Percentiles rank a stretch among this genome's conserved stretches.
These are phyloP conservation scores for Typhlomys cinereus DNA, from an alignment of 2,113 vertebrate species.

Conservation along the genomic window DNA sequence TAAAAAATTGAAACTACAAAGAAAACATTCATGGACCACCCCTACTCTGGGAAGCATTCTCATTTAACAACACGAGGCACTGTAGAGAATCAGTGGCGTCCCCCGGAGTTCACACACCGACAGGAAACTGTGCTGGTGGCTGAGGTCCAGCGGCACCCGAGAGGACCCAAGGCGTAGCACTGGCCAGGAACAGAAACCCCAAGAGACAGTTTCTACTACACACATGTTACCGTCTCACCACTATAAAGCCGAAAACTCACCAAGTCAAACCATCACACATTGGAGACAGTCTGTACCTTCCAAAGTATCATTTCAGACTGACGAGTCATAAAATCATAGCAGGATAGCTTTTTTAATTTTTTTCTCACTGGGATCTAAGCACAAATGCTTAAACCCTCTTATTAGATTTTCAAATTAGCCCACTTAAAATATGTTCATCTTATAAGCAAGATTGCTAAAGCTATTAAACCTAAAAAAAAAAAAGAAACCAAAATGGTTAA, in stretches of 20 bases:
- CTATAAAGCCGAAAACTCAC: background rate
- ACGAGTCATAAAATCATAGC: too few relatives aligned
- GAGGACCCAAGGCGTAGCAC: too few relatives aligned
- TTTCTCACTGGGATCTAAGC: background rate
- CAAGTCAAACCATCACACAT: background rate
- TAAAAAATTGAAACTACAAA: background rate
- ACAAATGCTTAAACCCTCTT: constrained; percentile 15
- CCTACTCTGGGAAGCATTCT: background rate
- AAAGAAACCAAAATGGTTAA: constrained; percentile 7
- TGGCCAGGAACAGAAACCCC: background rate
- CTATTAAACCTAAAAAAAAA: constrained; percentile 16
- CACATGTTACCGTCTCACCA: background rate
- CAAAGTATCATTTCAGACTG: background rate
- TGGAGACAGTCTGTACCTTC: background rate
- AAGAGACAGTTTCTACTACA: background rate
- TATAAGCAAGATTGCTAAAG: constrained; percentile 32
- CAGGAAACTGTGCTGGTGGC: too few relatives aligned
- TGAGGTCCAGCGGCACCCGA: background rate
- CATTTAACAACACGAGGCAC: too few relatives aligned
- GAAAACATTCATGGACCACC: too few relatives aligned
- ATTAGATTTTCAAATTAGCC: constrained; percentile 1
- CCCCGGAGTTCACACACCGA: background rate
- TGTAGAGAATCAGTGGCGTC: background rate
- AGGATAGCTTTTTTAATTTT: background rate
- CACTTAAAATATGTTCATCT: constrained; percentile 18